Evolutionary conservation across 2,888 invertebrate species (phyloP).

Genomic region (Lithophane socia): DNA sequence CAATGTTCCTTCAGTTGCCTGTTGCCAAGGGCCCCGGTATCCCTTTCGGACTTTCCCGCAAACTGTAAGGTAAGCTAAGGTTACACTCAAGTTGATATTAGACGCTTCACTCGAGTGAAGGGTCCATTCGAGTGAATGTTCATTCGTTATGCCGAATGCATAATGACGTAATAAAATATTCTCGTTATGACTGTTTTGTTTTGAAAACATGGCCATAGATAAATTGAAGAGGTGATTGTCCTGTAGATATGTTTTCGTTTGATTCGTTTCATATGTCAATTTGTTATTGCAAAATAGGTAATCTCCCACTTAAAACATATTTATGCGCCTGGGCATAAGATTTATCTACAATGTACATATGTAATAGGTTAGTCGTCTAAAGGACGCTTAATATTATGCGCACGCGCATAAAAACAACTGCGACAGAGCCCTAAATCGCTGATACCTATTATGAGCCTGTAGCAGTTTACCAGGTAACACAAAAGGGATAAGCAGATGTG

Average conservation of each 20-base stretch:
- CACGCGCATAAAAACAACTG: not conserved
- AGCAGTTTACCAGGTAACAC: not conserved
- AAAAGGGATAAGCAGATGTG: too few relatives aligned
- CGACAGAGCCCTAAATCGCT: not conserved
- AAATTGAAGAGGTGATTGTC: constrained; percentile 23
- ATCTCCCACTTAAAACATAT: not conserved
- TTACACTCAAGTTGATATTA: too few relatives aligned
- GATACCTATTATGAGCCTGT: not conserved
- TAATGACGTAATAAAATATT: not conserved
- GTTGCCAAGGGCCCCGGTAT: too few relatives aligned
- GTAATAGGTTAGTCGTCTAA: constrained; percentile 1
- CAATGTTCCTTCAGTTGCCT: too few relatives aligned
- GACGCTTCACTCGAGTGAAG: too few relatives aligned
- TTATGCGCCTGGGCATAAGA: constrained; percentile 5
- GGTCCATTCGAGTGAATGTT: not conserved
- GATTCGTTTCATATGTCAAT: not conserved
- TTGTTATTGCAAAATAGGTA: constrained; percentile 25
- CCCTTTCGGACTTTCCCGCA: too few relatives aligned
- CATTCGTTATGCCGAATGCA: not conserved
- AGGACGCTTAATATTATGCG: not conserved
- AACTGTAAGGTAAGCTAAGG: too few relatives aligned
- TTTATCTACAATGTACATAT: not conserved
- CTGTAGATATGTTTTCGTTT: constrained; percentile 17
- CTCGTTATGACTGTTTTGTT: constrained; percentile 18
- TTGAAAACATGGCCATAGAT: constrained; percentile 22